Evolutionary conservation across 1,140 invertebrate genomes (phyloP), one percentile per base, ranked within the genome.

Genomic region (Eueides isabella): DNA sequence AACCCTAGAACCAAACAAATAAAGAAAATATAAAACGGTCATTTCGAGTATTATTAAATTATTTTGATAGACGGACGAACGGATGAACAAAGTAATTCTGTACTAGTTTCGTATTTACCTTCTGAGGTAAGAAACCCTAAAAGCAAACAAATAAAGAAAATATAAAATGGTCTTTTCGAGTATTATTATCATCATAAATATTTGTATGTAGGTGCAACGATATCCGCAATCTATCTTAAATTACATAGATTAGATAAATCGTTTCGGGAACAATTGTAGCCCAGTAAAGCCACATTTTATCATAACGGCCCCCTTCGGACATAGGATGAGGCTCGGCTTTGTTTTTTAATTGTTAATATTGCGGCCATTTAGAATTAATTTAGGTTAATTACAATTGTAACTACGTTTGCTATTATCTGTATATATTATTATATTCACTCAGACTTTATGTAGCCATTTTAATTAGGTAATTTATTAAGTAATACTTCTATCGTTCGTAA

Each of bases 161-260:
- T n/a, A n/a, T n/a, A n/a, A n/a, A n/a, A n/a, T n/a, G n/a, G n/a
- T n/a, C n/a, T n/a, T n/a, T n/a, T n/a, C n/a, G n/a, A n/a, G n/a
- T 48, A 48, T 23, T 23, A 23, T 48, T 48, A 48, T 48, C 44
- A 7, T 48, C 48, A 23, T 55, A 0, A n/a, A 5, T 48, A 9
- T 48, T 48, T 48, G 7, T n/a, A 9, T 48, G 7, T 48, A 23
- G 19, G 44, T 48, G 44, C 44, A 48, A 48, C 23, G 1, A 2
- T 48, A 48, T 48, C 28, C 44, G 44, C 44, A 67, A 48, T 30
- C 9, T 63, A 65, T 71, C 64, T 71, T 65, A 71, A 61, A 67
- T 72, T 33, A 33, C 66, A 72, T 30, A 30, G 71, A 67, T 72
- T 72, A 65, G 64, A 72, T 72, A 72, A 67, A 72, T 72, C 64